These are phyloP conservation scores for Ophioderma brevispina DNA, from an alignment of 35 echinoderm and acorn worm genomes.

Conservation along the genomic window DNA sequence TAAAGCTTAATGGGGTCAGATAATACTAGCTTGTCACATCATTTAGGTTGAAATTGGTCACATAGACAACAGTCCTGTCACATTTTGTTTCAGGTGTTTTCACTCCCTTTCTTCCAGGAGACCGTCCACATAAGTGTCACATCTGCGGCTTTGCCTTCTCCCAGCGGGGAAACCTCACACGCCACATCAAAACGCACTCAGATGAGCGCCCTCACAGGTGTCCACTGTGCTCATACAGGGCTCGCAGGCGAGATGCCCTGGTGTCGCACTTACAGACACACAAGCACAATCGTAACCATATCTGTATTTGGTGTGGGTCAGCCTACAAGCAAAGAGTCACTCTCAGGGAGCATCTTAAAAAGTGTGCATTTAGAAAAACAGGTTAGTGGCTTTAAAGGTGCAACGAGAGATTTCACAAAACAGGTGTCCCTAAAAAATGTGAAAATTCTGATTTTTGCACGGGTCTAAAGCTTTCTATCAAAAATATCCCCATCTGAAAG, in stretches of 20 bases:
- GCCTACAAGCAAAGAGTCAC: constrained; percentile 65
- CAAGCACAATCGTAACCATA: constrained; percentile 27
- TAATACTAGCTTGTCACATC: too few species aligned
- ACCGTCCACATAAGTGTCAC: constrained; percentile 41
- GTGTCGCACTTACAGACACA: constrained; percentile 58
- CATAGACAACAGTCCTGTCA: too few species aligned
- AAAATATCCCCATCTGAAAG: too few species aligned
- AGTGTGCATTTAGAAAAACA: constrained; percentile 42
- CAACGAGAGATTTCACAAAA: too few species aligned
- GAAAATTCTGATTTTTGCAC: too few species aligned
- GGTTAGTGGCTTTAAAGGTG: constrained; percentile 11
- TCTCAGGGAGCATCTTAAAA: constrained; percentile 59
- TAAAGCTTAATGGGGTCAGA: too few species aligned
- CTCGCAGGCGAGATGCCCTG: constrained; percentile 43
- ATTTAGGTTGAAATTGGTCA: too few species aligned
- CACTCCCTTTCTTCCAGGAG: constrained; percentile 16
- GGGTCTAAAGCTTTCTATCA: too few species aligned
- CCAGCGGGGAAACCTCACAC: constrained; percentile 52
- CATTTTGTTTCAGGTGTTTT: too few species aligned
- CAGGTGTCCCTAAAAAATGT: too few species aligned
- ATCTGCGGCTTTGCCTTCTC: constrained; percentile 67
- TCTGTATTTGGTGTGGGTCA: constrained; percentile 44
- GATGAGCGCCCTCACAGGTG: constrained; percentile 53
- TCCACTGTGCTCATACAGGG: constrained; percentile 38
- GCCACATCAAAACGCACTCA: constrained; percentile 55